A percentile compares a stretch with the other conserved stretches of the same genome.
Conservation (phyloP, 2,797 vertebrate species). For the Tenualosa ilisha region DNA sequence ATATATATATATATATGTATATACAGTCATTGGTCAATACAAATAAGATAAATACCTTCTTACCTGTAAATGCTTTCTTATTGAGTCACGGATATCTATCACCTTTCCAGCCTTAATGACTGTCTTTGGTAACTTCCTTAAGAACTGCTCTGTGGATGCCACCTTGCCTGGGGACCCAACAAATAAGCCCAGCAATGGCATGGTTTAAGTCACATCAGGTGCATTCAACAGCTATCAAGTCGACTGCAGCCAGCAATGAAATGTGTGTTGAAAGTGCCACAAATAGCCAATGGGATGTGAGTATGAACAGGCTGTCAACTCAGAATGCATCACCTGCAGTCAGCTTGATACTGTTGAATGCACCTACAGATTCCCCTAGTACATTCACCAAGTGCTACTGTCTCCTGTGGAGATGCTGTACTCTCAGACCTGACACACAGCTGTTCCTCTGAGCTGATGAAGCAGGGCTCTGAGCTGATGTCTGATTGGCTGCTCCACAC, state of each 20-base stretch:
- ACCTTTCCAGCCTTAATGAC: slow-evolving; percentile 71
- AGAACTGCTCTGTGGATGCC: slow-evolving; percentile 71
- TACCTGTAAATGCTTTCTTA: slow-evolving; percentile 78
- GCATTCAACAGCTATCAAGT: too few relatives aligned
- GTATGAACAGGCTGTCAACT: too few relatives aligned
- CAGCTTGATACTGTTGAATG: too few relatives aligned
- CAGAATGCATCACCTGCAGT: too few relatives aligned
- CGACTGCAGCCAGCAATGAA: too few relatives aligned
- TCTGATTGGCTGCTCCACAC: background rate
- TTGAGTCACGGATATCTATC: slow-evolving; percentile 67
- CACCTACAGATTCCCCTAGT: background rate
- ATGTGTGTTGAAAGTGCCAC: too few relatives aligned
- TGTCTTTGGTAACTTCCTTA: slow-evolving; percentile 71
- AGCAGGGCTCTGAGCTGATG: background rate
- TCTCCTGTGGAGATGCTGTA: background rate
- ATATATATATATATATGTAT: too few relatives aligned
- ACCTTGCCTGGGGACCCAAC: slow-evolving; percentile 63
- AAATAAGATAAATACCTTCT: slow-evolving; percentile 8
- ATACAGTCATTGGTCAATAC: too few relatives aligned
- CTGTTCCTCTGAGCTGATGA: background rate
- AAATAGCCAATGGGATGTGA: too few relatives aligned
- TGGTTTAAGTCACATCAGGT: too few relatives aligned
- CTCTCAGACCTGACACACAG: slow-evolving; percentile 58
- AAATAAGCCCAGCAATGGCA: background rate
- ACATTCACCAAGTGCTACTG: background rate